A percentile compares a stretch with the other conserved stretches of the same genome.
These are phyloP conservation scores for Cataglyphis hispanica DNA, from an alignment of 1,140 invertebrate species.

Conservation along the genomic window DNA sequence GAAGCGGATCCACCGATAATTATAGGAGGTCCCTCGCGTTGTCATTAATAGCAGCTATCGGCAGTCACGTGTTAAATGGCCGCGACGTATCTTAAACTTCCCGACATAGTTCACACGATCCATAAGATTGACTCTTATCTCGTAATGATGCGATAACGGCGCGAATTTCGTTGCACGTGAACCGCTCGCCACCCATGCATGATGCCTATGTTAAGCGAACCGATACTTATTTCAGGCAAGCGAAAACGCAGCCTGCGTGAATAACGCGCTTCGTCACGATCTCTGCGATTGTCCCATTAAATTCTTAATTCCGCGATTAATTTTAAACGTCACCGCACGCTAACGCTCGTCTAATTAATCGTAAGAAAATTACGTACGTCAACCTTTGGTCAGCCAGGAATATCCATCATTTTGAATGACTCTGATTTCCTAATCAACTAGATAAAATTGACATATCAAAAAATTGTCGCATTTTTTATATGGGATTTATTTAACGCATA, in stretches of 20 bases:
- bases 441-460: background rate
- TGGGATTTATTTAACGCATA: too few relatives aligned
- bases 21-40: conserved; percentile 41
- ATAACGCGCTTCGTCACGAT: conserved; percentile 24
- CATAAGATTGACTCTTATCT: conserved; percentile 49
- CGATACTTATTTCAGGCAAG: conserved; percentile 51
- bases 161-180: conserved; percentile 38
- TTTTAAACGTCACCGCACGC: background rate
- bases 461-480: too few relatives aligned
- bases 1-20: conserved; percentile 47
- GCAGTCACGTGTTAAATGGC: conserved; percentile 50
- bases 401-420: background rate
- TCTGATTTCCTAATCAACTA: background rate
- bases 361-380: too few relatives aligned
- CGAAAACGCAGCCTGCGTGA: conserved; percentile 39
- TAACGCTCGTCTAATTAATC: background rate
- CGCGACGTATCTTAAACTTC: conserved; percentile 49
- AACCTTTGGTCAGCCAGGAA: background rate
- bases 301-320: conserved; percentile 22
- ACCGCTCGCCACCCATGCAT: conserved; percentile 52
- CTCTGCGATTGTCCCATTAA: background rate
- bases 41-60: conserved; percentile 61
- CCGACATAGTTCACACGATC: conserved; percentile 59
- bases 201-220: conserved; percentile 37
- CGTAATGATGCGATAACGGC: conserved; percentile 54